Evolutionary conservation across 2,888 invertebrate species (phyloP).

Genomic region (Anaspis maculata): DNA sequence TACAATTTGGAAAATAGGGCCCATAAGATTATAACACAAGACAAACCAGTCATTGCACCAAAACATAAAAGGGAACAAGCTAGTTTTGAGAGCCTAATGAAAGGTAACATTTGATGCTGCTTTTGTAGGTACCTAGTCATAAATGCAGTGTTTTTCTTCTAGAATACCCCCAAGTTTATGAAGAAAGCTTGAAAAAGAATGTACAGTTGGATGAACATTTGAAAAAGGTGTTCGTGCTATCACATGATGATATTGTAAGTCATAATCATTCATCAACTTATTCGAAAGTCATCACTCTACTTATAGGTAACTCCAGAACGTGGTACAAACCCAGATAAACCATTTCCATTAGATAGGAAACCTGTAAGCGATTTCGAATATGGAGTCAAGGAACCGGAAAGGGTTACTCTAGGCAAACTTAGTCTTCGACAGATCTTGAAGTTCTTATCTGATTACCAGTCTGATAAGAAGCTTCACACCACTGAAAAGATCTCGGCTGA

Average conservation of each 20-base stretch:
- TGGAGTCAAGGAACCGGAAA: constrained; percentile 60
- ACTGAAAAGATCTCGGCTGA: constrained; percentile 55
- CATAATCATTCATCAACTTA: constrained; percentile 2
- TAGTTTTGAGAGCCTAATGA: constrained; percentile 55
- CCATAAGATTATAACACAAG: constrained; percentile 57
- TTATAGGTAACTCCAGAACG: constrained; percentile 10
- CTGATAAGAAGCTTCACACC: constrained; percentile 51
- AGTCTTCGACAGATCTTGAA: constrained; percentile 56
- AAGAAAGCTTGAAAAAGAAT: constrained; percentile 57
- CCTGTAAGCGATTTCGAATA: constrained; percentile 50
- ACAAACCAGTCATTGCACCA: constrained; percentile 59
- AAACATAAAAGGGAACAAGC: constrained; percentile 51
- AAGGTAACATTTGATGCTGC: constrained; percentile 40
- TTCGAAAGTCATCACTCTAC: constrained; percentile 4
- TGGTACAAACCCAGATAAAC: constrained; percentile 39
- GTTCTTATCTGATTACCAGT: constrained; percentile 58
- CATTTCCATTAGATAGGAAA: constrained; percentile 52
- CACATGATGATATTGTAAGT: constrained; percentile 37
- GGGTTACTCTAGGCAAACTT: constrained; percentile 53
- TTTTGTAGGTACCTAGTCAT: constrained; percentile 1
- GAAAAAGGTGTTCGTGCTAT: constrained; percentile 66
- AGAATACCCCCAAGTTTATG: constrained; percentile 55
- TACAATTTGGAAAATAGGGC: constrained; percentile 73
- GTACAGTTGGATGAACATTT: constrained; percentile 52
- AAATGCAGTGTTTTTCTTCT: constrained; percentile 18